Conservation (phyloP, 2,113 vertebrate species). For the Psephotus haematonotus region DNA sequence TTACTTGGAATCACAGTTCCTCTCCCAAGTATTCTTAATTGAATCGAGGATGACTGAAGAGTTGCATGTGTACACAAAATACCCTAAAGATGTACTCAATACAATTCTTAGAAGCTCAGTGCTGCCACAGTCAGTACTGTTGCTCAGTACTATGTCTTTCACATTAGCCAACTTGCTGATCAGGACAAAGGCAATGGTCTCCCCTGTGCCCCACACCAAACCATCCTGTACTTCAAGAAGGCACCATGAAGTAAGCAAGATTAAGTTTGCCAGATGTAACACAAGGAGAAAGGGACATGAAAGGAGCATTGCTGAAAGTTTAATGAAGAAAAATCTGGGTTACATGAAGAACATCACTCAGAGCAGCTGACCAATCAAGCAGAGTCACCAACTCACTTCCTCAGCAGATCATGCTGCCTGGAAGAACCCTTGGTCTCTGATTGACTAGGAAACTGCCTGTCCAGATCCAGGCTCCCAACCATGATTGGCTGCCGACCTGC, state of each 20-base stretch:
- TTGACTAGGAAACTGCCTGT: background rate
- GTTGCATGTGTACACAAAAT: background rate
- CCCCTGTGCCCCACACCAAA: background rate
- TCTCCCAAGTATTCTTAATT: background rate
- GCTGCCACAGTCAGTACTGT: background rate
- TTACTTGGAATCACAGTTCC: background rate
- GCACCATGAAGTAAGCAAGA: background rate
- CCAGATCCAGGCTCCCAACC: background rate
- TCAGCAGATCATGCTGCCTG: rapidly evolving
- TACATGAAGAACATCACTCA: background rate
- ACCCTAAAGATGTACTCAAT: background rate
- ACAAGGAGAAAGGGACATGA: background rate
- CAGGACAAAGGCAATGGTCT: background rate
- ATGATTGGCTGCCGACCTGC: background rate
- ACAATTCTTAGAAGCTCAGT: background rate
- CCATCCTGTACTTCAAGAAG: background rate
- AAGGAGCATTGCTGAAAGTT: background rate
- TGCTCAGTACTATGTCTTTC: background rate
- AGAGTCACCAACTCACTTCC: background rate
- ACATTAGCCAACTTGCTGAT: background rate
- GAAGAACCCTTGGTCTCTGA: background rate
- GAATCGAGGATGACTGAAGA: background rate
- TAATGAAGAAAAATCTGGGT: background rate
- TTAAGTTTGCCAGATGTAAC: background rate
- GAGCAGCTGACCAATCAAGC: background rate